Base-by-base conservation (phyloP, 1,140 invertebrate species). In the Adoxophyes honmai region DNA sequence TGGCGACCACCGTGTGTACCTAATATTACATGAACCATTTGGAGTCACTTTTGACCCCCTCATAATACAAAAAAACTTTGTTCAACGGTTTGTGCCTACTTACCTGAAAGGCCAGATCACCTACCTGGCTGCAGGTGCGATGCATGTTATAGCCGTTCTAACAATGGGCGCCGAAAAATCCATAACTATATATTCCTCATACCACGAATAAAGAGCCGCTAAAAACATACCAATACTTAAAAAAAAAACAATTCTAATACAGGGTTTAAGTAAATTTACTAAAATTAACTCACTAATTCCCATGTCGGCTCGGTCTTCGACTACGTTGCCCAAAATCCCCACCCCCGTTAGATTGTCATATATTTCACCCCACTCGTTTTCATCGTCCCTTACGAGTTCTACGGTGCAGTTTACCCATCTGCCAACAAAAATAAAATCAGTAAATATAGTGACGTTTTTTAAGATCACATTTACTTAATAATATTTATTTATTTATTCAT, bases 181-280 rank as follows among this genome's bases (percentile, higher is more conserved):
- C 63, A 93, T 68, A 57, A 76, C 90, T 33, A 73, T 56, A 66
- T 87, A 92, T 73, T 88, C 87, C 66, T 90, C 81, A 64, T 89
- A 90, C 92, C 92, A 93, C 8, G 90, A 89, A 75, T 92, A 93
- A 1, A 92, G 70, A 21, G 91, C 91, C 62, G 80, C 91, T 90
- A 57, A 11, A 88, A 28, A 28, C 21, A 28, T 3, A 28, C 21
- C 21, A 28, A 6, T 28, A 6, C 6, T 2, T 28, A 6, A 28
- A 86, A 59, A 64, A 7, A 52, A 52, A n/a, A n/a, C n/a, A n/a
- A n/a, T n/a, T n/a, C n/a, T n/a, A n/a, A n/a, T n/a, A n/a, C n/a
- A n/a, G n/a, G n/a, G n/a, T n/a, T n/a, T n/a, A n/a, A n/a, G n/a
- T n/a, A n/a, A n/a, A n/a, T n/a, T n/a, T n/a, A n/a, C n/a, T 39